Evolutionary conservation across 2,888 invertebrate species (phyloP).

Genomic region (Sesia apiformis): DNA sequence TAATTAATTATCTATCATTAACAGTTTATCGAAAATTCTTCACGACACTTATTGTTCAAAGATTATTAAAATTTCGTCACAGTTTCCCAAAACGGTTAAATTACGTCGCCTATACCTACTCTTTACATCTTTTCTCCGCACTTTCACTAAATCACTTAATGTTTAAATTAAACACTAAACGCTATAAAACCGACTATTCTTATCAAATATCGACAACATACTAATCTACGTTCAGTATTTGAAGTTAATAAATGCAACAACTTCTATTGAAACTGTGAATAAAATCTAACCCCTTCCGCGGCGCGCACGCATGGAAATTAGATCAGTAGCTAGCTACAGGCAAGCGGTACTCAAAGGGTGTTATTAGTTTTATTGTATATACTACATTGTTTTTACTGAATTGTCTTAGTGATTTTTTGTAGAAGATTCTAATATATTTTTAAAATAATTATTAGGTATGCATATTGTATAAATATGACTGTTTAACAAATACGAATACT

Average conservation of each 20-base stretch:
- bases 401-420: no score
- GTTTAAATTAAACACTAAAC: conserved; percentile 6
- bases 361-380: background rate
- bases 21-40: no score
- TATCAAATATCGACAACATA: conserved; percentile 56
- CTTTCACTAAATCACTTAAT: background rate
- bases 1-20: no score
- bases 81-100: no score
- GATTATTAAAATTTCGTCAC: no score
- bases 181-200: conserved; percentile 28
- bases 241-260: conserved; percentile 65
- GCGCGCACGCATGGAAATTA: conserved; percentile 72
- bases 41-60: no score
- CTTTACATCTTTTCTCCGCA: no score
- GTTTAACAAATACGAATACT: no score
- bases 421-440: no score
- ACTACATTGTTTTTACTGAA: background rate
- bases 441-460: no score
- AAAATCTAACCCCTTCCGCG: conserved; percentile 61
- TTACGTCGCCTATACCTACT: no score
- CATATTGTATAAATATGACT: no score
- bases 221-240: conserved; percentile 51
- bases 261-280: conserved; percentile 59
- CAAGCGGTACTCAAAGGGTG: conserved; percentile 35
- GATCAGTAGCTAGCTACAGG: conserved; percentile 64